Evolutionary conservation across 2,888 invertebrate species (phyloP), one percentile per base, ranked within the genome.

Genomic region (Geophilus truncorum): DNA sequence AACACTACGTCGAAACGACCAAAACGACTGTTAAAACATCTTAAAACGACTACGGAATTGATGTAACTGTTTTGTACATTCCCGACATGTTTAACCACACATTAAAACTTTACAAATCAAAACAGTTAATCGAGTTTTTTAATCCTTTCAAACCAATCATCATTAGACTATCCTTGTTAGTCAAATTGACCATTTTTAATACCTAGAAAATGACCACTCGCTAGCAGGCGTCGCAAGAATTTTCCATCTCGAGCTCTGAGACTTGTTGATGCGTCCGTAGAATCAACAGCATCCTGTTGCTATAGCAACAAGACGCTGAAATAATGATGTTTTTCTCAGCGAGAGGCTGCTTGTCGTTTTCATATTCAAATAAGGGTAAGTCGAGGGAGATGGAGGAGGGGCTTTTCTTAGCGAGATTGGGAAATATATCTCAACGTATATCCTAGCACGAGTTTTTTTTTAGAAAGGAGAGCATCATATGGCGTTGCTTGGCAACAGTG

Each of bases 321-420:
- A 70, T 70, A 70, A 70, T 70, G 70, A 70, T 70, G 70, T 70
- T 70, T 70, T 70, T 70, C 70, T 10, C 70, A 28, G 70, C 70
- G 28, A 70, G 70, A 70, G 10, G 57, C 57, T 62, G 57, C 57
- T 62, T 70, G 28, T 28, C 70, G 70, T 70, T 70, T 70, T 70
- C 70, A 28, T 70, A 70, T 70, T 70, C 70, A 70, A 70, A 70
- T 70, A 70, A 70, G 70, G 70, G 51, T 51, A 51, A 51, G 18
- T n/a, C 18, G 18, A 0, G 51, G 51, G 18, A 12, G 36, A 15
- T 40, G 40, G 57, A 18, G 21, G 57, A 2, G 28, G n/a, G 70
- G 70, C 12, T 70, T 70, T n/a, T 28, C 15, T 70, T 70, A 70
- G 70, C 70, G 70, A 70, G 70, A 70, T 70, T 70, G 70, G 51